Conservation (phyloP, 2,888 invertebrate genomes). For the Agonopterix heracliana region DNA sequence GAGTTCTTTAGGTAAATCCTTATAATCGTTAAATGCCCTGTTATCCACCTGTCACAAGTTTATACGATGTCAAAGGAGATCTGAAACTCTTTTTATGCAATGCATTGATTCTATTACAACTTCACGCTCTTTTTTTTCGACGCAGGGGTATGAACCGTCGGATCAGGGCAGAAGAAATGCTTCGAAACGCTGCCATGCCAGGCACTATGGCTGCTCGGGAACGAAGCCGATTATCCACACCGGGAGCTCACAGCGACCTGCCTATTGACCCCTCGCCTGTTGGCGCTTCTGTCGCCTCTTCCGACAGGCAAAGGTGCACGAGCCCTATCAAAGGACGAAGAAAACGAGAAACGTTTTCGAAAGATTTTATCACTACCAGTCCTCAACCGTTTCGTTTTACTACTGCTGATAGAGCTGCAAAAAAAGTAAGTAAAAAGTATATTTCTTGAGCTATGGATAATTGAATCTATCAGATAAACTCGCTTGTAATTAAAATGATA, state of each 20-base stretch:
- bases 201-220: constrained; percentile 82
- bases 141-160: constrained; percentile 78
- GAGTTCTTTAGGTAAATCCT: constrained; percentile 79
- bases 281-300: constrained; percentile 45
- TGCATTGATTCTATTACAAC: too few species aligned
- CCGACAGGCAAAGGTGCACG: constrained; percentile 41
- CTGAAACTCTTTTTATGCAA: too few species aligned
- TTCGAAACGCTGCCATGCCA: constrained; percentile 79
- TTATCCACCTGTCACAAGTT: not conserved
- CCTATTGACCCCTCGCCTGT: constrained; percentile 64
- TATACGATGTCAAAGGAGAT: not conserved
- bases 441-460: not conserved
- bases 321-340: constrained; percentile 52
- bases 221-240: constrained; percentile 60
- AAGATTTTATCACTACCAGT: constrained; percentile 71
- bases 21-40: not conserved
- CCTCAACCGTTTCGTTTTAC: constrained; percentile 71
- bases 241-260: constrained; percentile 65
- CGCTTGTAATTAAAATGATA: not conserved
- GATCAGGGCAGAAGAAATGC: constrained; percentile 81
- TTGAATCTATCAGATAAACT: not conserved
- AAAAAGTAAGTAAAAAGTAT: constrained; percentile 39
- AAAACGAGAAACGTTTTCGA: constrained; percentile 40
- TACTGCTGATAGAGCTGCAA: constrained; percentile 64
- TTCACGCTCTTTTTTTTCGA: too few species aligned